A percentile compares a stretch with the other conserved stretches of the same genome.
These are phyloP conservation scores for Xyrauchen texanus DNA, from an alignment of 2,113 vertebrate species.

Conservation along the genomic window DNA sequence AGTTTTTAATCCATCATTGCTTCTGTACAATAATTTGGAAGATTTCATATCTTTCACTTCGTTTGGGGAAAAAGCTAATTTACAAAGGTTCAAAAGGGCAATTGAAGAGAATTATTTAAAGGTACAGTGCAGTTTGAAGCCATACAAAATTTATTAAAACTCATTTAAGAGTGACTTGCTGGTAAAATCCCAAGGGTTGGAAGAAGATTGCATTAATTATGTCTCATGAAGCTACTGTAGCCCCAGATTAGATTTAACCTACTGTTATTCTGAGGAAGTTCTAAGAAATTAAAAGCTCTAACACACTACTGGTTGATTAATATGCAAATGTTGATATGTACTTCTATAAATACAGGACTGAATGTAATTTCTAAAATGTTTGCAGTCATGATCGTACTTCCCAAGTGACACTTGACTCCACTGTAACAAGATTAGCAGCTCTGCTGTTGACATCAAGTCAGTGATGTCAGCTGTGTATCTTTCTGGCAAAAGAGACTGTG, in stretches of 20 bases:
- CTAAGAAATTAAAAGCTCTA: neutral
- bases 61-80: too few species aligned
- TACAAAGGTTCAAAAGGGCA: neutral
- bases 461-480: conserved; percentile 26
- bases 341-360: neutral
- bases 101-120: conserved; percentile 23
- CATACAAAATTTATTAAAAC: conserved; percentile 31
- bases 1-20: neutral
- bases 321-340: neutral
- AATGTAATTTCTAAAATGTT: neutral
- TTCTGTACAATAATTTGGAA: neutral
- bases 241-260: neutral
- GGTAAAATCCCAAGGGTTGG: conserved; percentile 1
- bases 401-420: neutral
- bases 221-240: neutral
- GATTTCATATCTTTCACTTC: neutral
- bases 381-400: neutral
- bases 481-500: conserved; percentile 50
- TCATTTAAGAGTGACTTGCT: conserved; percentile 32
- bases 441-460: conserved; percentile 7
- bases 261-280: neutral
- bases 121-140: conserved; percentile 9
- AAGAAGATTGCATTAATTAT: conserved; percentile 42
- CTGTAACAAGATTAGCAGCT: neutral
- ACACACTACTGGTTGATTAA: too few species aligned